Evolutionary conservation across 2,888 invertebrate species (phyloP), one percentile per base, ranked within the genome.

Genomic region (Andrena bicolor): DNA sequence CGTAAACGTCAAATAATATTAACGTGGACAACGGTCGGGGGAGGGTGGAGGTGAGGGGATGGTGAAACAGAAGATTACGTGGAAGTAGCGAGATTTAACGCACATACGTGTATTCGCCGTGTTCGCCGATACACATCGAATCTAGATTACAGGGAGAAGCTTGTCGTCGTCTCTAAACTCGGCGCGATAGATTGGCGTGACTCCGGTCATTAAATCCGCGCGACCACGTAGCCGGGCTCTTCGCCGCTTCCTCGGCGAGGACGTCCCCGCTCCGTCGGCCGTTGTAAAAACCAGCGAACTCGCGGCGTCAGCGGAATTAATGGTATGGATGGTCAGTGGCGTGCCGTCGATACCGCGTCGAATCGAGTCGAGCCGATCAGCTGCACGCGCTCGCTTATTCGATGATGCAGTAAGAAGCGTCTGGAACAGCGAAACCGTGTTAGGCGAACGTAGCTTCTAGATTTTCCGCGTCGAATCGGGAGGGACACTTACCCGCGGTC

Each of bases 401-500:
- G 23, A 35, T 10, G 49, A 32, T 70, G 82, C 91, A 90, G 58
- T 91, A 90, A 6, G 28, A 7, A 23, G 71, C 58, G 35, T 64
- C 90, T 90, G 85, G 78, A 82, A 79, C 68, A 80, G 63, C 60
- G 66, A 66, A 75, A 56, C 30, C 7, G 32, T 13, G 10, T 16
- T 51, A 13, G 5, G 35, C 35, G 23, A 48, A 41, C 23, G n/a
- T 16, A 32, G n/a, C 7, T 60, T 20, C 16, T 16, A 16, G 5
- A 20, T 4, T n/a, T 7, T 30, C 0, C 2, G 3, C 1, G 16
- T 56, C 4, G 23, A 2, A 16, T 53, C 10, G n/a, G 16, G 26
- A 4, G 56, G 16, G 13, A 7, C 32, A 10, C 26, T 85, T 75
- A 89, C 91, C 86, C 85, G 84, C n/a, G 28, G 92, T 90, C n/a